Conservation (phyloP, 2,113 vertebrate species). For the Phalacrocorax pelagicus region DNA sequence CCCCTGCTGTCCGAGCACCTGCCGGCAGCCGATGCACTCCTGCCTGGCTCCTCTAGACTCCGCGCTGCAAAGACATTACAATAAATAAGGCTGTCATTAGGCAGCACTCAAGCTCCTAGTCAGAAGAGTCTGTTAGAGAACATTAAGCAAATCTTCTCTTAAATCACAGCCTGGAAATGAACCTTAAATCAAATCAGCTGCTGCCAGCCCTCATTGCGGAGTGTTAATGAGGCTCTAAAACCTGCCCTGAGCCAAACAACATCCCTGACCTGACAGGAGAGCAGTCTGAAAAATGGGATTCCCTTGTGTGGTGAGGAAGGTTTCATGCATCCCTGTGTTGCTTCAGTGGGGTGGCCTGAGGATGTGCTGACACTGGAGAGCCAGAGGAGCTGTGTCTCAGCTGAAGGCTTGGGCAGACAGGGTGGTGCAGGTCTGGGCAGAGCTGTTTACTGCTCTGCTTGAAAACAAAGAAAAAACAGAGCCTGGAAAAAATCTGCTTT, state of each 20-base stretch:
- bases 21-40: background rate
- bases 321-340: background rate
- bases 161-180: conserved; percentile 72
- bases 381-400: background rate
- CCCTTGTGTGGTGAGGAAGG: conserved; percentile 32
- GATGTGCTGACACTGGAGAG: conserved; percentile 19
- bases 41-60: conserved; percentile 2
- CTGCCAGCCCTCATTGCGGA: conserved; percentile 60
- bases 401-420: background rate
- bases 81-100: conserved; percentile 70
- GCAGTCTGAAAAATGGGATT: conserved; percentile 61
- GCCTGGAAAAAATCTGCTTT: background rate
- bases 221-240: conserved; percentile 72
- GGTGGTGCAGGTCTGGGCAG: background rate
- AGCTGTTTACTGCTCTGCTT: conserved; percentile 3
- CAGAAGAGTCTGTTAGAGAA: conserved; percentile 70
- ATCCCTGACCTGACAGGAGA: conserved; percentile 48
- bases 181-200: conserved; percentile 72
- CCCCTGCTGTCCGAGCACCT: conserved; percentile 16
- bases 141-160: conserved; percentile 70
- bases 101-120: conserved; percentile 64
- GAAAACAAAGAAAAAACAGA: background rate
- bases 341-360: background rate
- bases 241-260: conserved; percentile 51
- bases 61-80: conserved; percentile 14